These are phyloP conservation scores for Chaetura pelagica DNA, from an alignment of 2,113 vertebrate genomes.

Conservation along the genomic window DNA sequence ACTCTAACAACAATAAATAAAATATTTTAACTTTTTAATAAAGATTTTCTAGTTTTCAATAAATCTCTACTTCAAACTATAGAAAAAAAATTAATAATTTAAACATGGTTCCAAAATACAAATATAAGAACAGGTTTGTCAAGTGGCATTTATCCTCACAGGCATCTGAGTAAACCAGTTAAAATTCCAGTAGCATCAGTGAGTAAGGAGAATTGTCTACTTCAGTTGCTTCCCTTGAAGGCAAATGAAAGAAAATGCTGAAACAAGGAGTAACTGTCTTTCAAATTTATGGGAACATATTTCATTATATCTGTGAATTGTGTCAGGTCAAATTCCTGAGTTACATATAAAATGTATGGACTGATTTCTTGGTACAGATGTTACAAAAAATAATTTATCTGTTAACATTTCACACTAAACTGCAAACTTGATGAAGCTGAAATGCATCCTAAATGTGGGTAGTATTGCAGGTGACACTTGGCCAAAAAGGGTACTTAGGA, in stretches of 20 bases:
- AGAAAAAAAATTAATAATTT: neutral
- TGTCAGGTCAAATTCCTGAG: neutral
- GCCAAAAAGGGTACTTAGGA: neutral
- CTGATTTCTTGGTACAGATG: neutral
- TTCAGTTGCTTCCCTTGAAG: neutral
- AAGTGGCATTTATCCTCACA: neutral
- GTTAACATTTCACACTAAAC: neutral
- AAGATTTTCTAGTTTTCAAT: neutral
- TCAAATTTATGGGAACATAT: neutral
- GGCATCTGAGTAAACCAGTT: neutral
- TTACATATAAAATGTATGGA: neutral
- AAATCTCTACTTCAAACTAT: neutral
- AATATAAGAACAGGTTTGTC: neutral
- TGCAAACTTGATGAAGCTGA: neutral
- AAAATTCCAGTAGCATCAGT: neutral
- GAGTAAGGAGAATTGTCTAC: neutral
- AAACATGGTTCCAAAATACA: neutral
- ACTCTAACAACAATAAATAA: neutral
- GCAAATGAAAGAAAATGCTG: neutral
- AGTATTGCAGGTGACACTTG: neutral
- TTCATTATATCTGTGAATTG: neutral
- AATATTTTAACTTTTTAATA: neutral
- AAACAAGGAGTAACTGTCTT: neutral
- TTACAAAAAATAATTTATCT: conserved; percentile 12
- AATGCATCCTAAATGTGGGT: neutral